Percentiles rank a stretch among this genome's conserved stretches.
phyloP scores from a whole-genome alignment of 1,140 invertebrate species.

The Calephelis nemesis region DNA sequence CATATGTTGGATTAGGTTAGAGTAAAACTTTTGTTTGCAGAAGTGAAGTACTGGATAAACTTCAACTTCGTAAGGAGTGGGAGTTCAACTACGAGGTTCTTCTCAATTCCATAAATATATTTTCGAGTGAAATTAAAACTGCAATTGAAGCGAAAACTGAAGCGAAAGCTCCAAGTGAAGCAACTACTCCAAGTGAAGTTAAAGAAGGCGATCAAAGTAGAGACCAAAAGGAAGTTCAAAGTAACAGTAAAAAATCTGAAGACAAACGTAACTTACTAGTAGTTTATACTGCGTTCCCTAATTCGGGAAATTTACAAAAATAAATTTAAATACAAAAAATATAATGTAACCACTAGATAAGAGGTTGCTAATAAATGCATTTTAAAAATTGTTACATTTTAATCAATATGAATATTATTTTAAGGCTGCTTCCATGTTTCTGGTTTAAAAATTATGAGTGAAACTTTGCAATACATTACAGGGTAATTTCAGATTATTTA shows the following conservation, averaged over 20 bases:
- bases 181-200: background rate
- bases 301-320: slow-evolving; percentile 7
- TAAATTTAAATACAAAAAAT: too few relatives aligned
- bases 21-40: slow-evolving; percentile 34
- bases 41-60: slow-evolving; percentile 42
- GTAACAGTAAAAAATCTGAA: slow-evolving; percentile 2
- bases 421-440: too few relatives aligned
- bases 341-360: too few relatives aligned
- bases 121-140: slow-evolving; percentile 4
- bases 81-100: slow-evolving; percentile 46
- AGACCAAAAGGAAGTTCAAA: background rate
- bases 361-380: too few relatives aligned
- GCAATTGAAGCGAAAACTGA: background rate
- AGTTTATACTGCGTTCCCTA: slow-evolving; percentile 47
- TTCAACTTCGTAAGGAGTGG: slow-evolving; percentile 59
- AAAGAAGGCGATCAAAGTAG: background rate
- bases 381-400: too few relatives aligned
- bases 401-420: too few relatives aligned
- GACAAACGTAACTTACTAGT: slow-evolving; percentile 35
- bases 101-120: slow-evolving; percentile 38
- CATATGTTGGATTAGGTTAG: background rate
- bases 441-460: too few relatives aligned
- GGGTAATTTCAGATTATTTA: too few relatives aligned
- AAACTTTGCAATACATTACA: too few relatives aligned
- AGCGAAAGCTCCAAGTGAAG: background rate